A percentile compares a stretch with the other conserved stretches of the same genome.
These are phyloP conservation scores for Cataglyphis rosenhaueri DNA, from an alignment of 2,888 invertebrate species.

Conservation along the genomic window DNA sequence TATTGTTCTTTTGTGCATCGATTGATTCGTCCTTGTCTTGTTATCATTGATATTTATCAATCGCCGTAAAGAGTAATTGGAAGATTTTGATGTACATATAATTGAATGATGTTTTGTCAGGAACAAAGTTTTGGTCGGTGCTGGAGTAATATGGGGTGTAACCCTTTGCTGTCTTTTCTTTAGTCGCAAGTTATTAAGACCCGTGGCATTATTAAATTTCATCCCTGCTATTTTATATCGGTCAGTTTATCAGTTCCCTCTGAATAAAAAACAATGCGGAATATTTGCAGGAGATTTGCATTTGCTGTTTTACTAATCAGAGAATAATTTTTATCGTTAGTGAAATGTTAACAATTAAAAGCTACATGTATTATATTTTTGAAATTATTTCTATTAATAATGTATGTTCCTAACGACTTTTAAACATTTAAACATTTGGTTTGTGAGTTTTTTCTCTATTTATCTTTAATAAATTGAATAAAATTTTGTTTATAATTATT, in stretches of 20 bases:
- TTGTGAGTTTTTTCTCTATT: background rate
- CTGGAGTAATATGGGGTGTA: conserved; percentile 75
- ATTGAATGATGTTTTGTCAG: conserved; percentile 62
- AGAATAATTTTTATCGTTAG: background rate
- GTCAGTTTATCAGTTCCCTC: conserved; percentile 69
- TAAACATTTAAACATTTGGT: background rate
- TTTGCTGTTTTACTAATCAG: conserved; percentile 17
- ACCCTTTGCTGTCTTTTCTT: conserved; percentile 74
- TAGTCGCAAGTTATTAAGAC: conserved; percentile 69
- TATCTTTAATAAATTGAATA: conserved; percentile 19
- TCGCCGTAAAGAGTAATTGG: conserved; percentile 16
- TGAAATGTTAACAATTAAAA: background rate
- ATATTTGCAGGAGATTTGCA: conserved; percentile 9
- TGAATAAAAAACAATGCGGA: background rate
- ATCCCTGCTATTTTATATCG: conserved; percentile 71
- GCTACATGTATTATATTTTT: background rate
- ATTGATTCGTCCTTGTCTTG: conserved; percentile 28
- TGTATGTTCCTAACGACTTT: background rate
- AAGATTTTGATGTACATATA: conserved; percentile 4
- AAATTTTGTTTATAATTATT: conserved; percentile 50
- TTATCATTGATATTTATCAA: background rate
- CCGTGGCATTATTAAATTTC: conserved; percentile 70
- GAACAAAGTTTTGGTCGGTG: conserved; percentile 74
- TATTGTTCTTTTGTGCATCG: conserved; percentile 19
- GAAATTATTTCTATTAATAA: background rate